Conservation (phyloP, 2,888 invertebrate genomes). For the Lithophane ornitopus region DNA sequence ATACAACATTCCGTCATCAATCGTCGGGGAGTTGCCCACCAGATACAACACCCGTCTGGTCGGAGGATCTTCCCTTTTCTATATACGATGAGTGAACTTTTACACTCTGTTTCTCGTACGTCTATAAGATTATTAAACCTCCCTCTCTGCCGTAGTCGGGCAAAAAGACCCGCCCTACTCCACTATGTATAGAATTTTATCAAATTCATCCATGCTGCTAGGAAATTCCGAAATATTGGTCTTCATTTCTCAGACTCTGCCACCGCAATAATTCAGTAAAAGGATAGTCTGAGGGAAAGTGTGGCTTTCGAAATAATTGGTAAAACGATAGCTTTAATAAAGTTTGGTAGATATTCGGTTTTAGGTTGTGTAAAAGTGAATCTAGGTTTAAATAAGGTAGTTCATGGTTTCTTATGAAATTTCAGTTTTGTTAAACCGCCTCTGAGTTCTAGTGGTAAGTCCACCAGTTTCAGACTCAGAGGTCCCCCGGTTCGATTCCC, state of each 20-base stretch:
- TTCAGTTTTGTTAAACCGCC: background rate
- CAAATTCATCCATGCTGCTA: constrained; percentile 27
- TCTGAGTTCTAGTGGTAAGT: too few species aligned
- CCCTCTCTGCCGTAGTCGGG: background rate
- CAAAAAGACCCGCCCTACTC: background rate
- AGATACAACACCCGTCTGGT: too few species aligned
- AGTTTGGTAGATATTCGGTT: background rate
- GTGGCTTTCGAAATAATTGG: constrained; percentile 65
- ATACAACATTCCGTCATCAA: too few species aligned
- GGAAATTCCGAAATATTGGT: constrained; percentile 61
- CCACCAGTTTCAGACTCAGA: too few species aligned
- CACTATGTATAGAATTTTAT: constrained; percentile 39
- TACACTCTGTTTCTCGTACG: too few species aligned
- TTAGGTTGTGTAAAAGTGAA: background rate
- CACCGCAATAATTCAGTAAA: constrained; percentile 57
- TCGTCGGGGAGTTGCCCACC: too few species aligned
- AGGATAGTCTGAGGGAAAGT: constrained; percentile 51
- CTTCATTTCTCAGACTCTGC: constrained; percentile 56
- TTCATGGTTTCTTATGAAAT: constrained; percentile 2
- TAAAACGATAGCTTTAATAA: constrained; percentile 66
- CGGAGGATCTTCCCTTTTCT: too few species aligned
- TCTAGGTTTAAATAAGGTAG: constrained; percentile 7
- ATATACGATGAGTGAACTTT: too few species aligned
- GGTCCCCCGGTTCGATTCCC: too few species aligned
- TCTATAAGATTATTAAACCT: background rate